Base-by-base conservation (phyloP, 2,797 vertebrate genomes). In the Cirrhinus molitorella region DNA sequence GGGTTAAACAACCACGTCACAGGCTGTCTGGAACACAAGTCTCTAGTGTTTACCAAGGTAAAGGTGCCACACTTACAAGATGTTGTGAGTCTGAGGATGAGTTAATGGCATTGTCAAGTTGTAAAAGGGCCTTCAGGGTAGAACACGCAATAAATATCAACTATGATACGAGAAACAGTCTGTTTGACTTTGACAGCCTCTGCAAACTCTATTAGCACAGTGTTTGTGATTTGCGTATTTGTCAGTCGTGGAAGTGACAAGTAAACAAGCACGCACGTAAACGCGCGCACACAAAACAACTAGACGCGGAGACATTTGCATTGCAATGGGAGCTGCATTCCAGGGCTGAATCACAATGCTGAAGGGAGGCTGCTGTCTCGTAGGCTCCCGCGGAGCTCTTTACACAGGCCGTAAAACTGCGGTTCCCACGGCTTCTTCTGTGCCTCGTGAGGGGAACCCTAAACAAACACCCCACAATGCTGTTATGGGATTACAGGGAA, bases 291-390 rank as follows among this genome's bases (percentile, higher is more conserved):
- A 86, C 70, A 86, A 85, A 85, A 76, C 68, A 68, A 83, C 71
- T 70, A 80, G 80, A 82, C 73, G 81, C 31, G 37, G 37, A 71
- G 49, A 70, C 87, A 88, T 89, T 90, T 88, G 88, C 88, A 89
- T 89, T 73, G 85, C 85, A 89, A 89, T 87, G 66, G 81, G 80
- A 74, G 23, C 82, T 67, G 79, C 88, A 89, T 90, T 90, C 89
- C 88, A 77, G 80, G 25, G 51, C 70, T 85, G 83, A 47, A 75
- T 83, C 83, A 85, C 87, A 88, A 88, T 86, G 83, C 81, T 45
- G 76, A 76, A 82, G 85, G 87, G 86, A 88, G 84, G 83, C 76
- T 57, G 43, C 79, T 85, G 86, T 87, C 87, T 84, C 83, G 61
- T 45, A 53, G 85, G 28, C 82, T 88, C 88, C 87, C 80, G 55